Conservation (phyloP, 2,797 vertebrate genomes). For the Ceryle rudis region DNA sequence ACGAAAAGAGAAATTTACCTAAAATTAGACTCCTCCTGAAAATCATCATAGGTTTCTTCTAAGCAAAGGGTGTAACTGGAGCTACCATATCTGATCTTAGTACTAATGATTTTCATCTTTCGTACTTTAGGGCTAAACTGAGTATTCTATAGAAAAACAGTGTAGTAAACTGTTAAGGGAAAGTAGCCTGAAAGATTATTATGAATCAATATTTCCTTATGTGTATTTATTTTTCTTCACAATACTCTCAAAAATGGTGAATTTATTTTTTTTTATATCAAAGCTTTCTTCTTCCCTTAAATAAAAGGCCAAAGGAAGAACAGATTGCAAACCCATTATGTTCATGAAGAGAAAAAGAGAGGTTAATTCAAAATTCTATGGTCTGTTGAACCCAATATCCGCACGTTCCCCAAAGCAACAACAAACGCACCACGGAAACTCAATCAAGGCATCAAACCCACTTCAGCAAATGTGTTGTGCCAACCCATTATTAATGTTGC, state of each 20-base stretch:
- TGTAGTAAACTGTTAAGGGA: neutral
- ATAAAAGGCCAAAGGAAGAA: conserved; percentile 55
- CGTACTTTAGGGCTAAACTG: neutral
- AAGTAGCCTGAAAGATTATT: conserved; percentile 3
- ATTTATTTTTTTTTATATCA: neutral
- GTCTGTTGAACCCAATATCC: conserved; percentile 74
- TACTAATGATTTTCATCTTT: conserved; percentile 23
- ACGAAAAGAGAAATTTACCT: neutral
- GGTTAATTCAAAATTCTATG: conserved; percentile 78
- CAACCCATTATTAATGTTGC: conserved; percentile 76
- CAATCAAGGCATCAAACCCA: conserved; percentile 76
- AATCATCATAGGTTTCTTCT: neutral
- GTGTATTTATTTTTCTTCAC: conserved; percentile 10
- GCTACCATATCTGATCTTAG: neutral
- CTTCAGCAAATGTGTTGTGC: conserved; percentile 73
- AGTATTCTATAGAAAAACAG: conserved; percentile 31
- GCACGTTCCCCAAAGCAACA: conserved; percentile 77
- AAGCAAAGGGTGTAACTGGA: neutral
- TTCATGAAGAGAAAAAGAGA: conserved; percentile 69
- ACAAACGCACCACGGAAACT: conserved; percentile 75
- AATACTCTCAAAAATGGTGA: neutral
- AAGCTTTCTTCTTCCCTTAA: conserved; percentile 15
- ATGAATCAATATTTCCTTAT: conserved; percentile 28
- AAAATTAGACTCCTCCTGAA: neutral
- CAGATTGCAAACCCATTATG: conserved; percentile 54